phyloP scores from a whole-genome alignment of 2,888 invertebrate genomes.

The Sinodicranocentrus sp. region DNA sequence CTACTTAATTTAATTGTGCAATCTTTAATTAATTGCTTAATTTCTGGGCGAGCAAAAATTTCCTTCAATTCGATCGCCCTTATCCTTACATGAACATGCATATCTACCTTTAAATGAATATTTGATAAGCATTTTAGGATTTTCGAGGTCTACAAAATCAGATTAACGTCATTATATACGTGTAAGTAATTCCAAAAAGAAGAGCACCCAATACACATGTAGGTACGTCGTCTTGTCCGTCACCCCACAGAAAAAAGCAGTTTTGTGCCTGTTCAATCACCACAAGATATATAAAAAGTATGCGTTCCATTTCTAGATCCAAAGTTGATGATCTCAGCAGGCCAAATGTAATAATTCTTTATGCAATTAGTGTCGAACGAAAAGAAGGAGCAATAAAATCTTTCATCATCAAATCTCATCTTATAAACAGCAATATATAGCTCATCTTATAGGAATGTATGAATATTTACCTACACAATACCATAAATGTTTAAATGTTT shows the following conservation, averaged over 20 bases:
- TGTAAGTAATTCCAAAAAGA: no score
- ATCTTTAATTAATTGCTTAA: neutral
- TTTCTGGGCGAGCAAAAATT: neutral
- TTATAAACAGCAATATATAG: no score
- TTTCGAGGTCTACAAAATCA: conserved; percentile 9
- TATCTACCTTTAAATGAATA: neutral
- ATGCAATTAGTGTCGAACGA: neutral
- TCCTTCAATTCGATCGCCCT: conserved; percentile 2
- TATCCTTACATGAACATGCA: neutral
- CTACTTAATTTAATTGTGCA: no score
- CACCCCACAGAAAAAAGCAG: no score
- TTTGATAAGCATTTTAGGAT: conserved; percentile 2
- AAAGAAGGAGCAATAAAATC: conserved; percentile 24
- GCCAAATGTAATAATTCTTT: conserved; percentile 12
- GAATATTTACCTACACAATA: no score
- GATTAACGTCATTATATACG: neutral
- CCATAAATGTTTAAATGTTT: no score
- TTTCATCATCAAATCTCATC: conserved; percentile 20
- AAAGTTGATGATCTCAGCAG: conserved; percentile 29
- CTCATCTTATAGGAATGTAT: no score
- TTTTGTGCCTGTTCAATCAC: no score
- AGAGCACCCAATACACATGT: no score
- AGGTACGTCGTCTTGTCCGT: no score
- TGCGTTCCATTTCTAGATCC: conserved; percentile 32
- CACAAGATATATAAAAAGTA: no score